A percentile compares a stretch with the other conserved stretches of the same genome.
phyloP scores from a whole-genome alignment of 1,140 invertebrate genomes.

The Formica exsecta region DNA sequence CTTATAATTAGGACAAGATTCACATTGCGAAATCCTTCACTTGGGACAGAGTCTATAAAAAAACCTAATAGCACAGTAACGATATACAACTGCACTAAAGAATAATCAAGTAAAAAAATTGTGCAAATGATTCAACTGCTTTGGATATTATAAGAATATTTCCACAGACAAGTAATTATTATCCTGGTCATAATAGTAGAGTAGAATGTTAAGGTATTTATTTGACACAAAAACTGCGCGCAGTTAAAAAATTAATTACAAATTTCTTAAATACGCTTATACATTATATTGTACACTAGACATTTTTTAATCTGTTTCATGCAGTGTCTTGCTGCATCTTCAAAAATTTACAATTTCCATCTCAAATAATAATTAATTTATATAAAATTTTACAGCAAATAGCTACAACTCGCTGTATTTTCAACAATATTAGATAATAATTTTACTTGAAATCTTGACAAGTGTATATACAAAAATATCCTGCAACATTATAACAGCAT shows the following conservation, averaged over 20 bases:
- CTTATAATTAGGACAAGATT: conserved; percentile 81
- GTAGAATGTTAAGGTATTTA: neutral
- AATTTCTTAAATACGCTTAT: conserved; percentile 14
- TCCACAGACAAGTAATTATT: neutral
- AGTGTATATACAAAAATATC: conserved; percentile 2
- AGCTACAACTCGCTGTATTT: neutral
- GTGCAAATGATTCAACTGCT: neutral
- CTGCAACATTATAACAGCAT: conserved; percentile 24
- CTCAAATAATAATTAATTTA: neutral
- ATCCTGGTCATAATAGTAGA: too few species aligned
- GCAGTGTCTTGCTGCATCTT: neutral
- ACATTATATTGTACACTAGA: neutral
- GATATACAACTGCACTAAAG: conserved; percentile 14
- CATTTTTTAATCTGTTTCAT: neutral
- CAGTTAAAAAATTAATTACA: neutral
- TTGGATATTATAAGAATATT: neutral
- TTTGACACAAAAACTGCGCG: neutral
- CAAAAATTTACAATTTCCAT: neutral
- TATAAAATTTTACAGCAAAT: neutral
- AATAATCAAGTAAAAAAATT: conserved; percentile 15
- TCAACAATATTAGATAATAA: neutral
- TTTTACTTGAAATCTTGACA: conserved; percentile 20
- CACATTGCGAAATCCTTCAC: conserved; percentile 77
- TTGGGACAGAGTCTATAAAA: conserved; percentile 72
- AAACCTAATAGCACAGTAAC: conserved; percentile 64